A percentile compares a stretch with the other conserved stretches of the same genome.
phyloP scores from a whole-genome alignment of 1,140 invertebrate genomes.

The Halyomorpha halys region DNA sequence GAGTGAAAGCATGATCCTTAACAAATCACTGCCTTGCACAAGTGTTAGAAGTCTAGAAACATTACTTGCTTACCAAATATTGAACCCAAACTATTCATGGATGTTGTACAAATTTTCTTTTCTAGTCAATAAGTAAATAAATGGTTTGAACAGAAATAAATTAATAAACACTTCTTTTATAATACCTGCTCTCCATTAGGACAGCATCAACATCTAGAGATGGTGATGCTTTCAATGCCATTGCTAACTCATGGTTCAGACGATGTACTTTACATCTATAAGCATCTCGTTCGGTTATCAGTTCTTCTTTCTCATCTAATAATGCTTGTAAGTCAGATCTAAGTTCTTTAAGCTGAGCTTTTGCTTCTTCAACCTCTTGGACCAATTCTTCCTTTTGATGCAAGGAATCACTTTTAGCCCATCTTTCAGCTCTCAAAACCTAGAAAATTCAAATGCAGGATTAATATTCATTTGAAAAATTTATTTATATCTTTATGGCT shows the following conservation, averaged over 20 bases:
- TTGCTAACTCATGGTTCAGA: conserved; percentile 69
- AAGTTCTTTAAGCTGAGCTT: conserved; percentile 2
- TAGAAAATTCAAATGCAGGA: not conserved
- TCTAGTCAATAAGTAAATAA: too few species aligned
- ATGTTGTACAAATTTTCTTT: too few species aligned
- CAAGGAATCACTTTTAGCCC: not conserved
- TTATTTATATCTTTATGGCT: too few species aligned
- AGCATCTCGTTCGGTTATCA: conserved; percentile 69
- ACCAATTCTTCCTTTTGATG: conserved; percentile 18
- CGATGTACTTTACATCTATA: conserved; percentile 75
- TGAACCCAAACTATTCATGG: too few species aligned
- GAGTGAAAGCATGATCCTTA: too few species aligned
- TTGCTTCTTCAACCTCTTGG: conserved; percentile 17
- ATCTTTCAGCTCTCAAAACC: not conserved
- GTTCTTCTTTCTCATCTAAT: conserved; percentile 77
- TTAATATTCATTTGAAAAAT: too few species aligned
- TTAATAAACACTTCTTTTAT: too few species aligned
- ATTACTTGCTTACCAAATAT: too few species aligned
- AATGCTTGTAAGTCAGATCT: conserved; percentile 62
- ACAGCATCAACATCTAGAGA: conserved; percentile 68
- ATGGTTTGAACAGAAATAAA: too few species aligned
- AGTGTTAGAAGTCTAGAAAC: too few species aligned
- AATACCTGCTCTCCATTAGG: conserved; percentile 63
- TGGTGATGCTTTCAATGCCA: conserved; percentile 50
- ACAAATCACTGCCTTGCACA: too few species aligned